Evolutionary conservation across 1,140 invertebrate genomes (phyloP), one percentile per base, ranked within the genome.

Genomic region (Macrotrachela quadricornifera): DNA sequence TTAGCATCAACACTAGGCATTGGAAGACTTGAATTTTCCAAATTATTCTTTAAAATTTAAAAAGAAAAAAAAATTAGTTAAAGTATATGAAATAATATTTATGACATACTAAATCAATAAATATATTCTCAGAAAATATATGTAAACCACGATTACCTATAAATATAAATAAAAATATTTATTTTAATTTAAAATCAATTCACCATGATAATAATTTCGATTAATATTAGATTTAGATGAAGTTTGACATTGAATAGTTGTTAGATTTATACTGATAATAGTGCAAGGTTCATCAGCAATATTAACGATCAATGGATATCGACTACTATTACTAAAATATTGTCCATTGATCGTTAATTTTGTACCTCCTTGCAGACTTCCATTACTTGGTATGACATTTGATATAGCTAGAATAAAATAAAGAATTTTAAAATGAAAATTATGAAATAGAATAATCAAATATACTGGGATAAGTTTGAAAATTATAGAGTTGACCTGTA

Each of bases 281-380:
- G 21, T 30, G 8, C 21, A 30, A 30, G 21, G 21, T 30, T 2
- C 8, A 30, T 30, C 41, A 18, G 41, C 49, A 16, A 51, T 11
- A 37, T 51, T 42, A 13, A 51, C 44, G 0, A 18, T 4, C 12
- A 42, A 30, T 14, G 49, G 49, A 6, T 44, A 45, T 11, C 6
- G 10, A 17, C 49, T 55, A 10, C 59, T 61, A 52, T 60, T 49
- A 45, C 61, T 61, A 57, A 63, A 62, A 50, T 61, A 56, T 39
- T 59, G 49, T 14, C 63, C 63, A 36, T 36, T 58, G 11, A 64
- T 57, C 1, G 58, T 60, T 21, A 64, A 49, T 18, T 43, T 14
- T 18, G 57, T 57, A 6, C 60, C 62, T 10, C 63, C 63, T 1
- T 36, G 49, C 9, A 50, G 52, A 49, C 63, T 64, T 16, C 62